Conservation (phyloP, 2,113 vertebrate species). For the Panthera leo region DNA sequence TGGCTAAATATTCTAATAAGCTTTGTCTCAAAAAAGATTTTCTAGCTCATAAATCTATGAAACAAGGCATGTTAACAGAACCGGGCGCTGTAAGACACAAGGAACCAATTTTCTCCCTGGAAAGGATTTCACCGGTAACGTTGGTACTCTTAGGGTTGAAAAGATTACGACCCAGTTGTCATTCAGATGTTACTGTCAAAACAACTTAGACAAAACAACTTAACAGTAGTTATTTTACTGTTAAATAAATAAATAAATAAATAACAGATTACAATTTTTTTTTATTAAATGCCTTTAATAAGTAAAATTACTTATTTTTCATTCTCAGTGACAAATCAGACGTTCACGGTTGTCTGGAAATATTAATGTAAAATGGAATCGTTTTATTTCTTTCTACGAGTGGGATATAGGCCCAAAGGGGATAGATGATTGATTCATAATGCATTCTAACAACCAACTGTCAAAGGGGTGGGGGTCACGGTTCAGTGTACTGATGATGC, state of each 20-base stretch:
- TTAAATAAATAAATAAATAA: neutral
- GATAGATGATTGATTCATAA: accelerated
- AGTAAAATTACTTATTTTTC: neutral
- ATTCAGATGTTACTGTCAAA: neutral
- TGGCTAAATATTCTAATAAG: neutral
- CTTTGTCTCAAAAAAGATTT: neutral
- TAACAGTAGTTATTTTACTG: neutral
- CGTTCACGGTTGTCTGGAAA: neutral
- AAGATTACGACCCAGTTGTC: too few relatives aligned
- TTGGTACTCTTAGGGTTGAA: neutral
- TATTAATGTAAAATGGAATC: neutral
- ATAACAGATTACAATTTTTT: too few relatives aligned
- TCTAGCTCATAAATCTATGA: neutral
- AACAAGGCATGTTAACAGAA: neutral
- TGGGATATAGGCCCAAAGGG: neutral
- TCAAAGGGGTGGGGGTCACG: too few relatives aligned
- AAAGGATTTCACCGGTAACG: neutral
- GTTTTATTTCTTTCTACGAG: neutral
- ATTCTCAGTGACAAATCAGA: neutral
- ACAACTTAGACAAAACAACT: neutral
- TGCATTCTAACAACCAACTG: accelerated
- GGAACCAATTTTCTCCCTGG: neutral
- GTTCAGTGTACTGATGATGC: neutral
- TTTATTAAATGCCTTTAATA: neutral
- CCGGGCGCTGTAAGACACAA: neutral